Evolutionary conservation across 2,113 vertebrate species (phyloP).

Genomic region (Andinoacara biseriatus): DNA sequence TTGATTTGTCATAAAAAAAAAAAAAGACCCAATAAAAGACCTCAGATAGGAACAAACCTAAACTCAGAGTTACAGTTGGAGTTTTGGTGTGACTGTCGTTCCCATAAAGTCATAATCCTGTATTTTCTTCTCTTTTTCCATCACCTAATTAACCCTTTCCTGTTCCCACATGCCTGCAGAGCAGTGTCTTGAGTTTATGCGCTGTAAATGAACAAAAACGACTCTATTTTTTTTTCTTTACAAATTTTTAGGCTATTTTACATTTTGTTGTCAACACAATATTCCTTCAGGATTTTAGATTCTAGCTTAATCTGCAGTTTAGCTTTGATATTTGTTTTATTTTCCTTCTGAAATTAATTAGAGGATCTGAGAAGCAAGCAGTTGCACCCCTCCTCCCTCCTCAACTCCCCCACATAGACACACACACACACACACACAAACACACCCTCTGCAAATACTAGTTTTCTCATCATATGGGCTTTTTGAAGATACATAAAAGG

Average conservation of each 20-base stretch:
- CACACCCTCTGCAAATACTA: constrained; percentile 47
- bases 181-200: background rate
- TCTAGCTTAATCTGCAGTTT: constrained; percentile 36
- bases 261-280: background rate
- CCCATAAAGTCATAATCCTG: background rate
- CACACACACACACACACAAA: constrained; percentile 1
- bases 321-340: constrained; percentile 68
- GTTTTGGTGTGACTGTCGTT: background rate
- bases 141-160: too few species aligned
- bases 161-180: background rate
- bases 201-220: background rate
- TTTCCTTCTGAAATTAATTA: constrained; percentile 74
- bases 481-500: constrained; percentile 55
- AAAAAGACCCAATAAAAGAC: too few species aligned
- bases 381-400: constrained; percentile 37
- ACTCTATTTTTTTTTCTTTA: background rate
- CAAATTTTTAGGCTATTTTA: background rate
- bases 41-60: too few species aligned
- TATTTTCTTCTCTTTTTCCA: background rate
- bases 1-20: too few species aligned
- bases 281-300: constrained; percentile 24
- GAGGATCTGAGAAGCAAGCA: constrained; percentile 52
- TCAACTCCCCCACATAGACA: background rate
- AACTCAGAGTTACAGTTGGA: too few species aligned
- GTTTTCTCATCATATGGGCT: constrained; percentile 61